Conservation (phyloP, 1,140 invertebrate genomes). For the Lepidotrigona ventralis region DNA sequence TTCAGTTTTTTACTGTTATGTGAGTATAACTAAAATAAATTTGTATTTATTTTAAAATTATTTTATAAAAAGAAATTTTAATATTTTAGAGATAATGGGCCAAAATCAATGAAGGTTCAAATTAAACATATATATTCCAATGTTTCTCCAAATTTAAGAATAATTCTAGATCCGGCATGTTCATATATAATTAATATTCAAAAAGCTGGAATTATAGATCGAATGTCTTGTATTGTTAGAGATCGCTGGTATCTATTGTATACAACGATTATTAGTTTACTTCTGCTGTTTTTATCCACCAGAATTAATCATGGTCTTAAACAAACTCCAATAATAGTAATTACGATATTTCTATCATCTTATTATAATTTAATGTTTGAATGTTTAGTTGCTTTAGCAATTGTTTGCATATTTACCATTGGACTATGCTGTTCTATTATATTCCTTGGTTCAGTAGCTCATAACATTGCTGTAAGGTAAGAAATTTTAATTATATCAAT, state of each 20-base stretch:
- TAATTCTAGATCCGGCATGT: conserved; percentile 83
- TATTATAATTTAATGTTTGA: conserved; percentile 66
- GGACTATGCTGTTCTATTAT: conserved; percentile 79
- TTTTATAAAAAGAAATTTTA: not conserved
- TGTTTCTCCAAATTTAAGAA: conserved; percentile 75
- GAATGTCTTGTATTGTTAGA: conserved; percentile 69
- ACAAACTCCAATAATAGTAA: conserved; percentile 52
- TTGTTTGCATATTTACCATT: conserved; percentile 78
- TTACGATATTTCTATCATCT: conserved; percentile 64
- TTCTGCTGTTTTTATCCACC: conserved; percentile 70
- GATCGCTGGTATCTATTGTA: conserved; percentile 76
- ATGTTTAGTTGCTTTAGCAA: conserved; percentile 76
- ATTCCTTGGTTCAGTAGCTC: conserved; percentile 81
- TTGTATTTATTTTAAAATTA: not conserved
- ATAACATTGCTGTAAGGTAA: conserved; percentile 82
- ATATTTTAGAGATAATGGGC: conserved; percentile 75
- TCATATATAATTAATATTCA: conserved; percentile 79
- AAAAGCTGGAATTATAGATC: conserved; percentile 67
- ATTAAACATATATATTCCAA: conserved; percentile 76
- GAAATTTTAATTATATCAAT: conserved; percentile 47
- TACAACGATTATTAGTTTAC: conserved; percentile 69
- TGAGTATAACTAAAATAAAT: conserved; percentile 51
- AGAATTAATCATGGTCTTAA: conserved; percentile 65
- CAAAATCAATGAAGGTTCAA: conserved; percentile 78
- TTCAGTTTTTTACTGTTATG: conserved; percentile 83